Base-by-base conservation (phyloP, 2,888 invertebrate species). In the Meganola albula region DNA sequence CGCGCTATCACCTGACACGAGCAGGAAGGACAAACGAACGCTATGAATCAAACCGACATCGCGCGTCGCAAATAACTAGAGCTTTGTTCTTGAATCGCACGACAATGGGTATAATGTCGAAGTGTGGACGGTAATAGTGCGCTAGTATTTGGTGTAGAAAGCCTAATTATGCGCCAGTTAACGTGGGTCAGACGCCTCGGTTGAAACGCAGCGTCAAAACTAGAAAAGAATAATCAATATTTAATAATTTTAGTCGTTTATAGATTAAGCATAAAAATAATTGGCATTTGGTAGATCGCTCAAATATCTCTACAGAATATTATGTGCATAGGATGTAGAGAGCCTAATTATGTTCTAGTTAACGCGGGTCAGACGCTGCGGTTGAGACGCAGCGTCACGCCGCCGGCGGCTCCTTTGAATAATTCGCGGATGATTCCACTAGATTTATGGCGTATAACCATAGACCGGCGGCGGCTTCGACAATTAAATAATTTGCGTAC, bases 401-500 rank as follows among this genome's bases (percentile, higher is more conserved):
- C 26, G 60, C 27, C 26, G 60, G 70, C 82, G 82, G 82, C 66
- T 48, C 62, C 76, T 84, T 82, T 80, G 75, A 78, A 76, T 80
- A 74, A 78, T 80, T 77, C 73, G 78, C 79, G 56, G 62, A 67
- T 63, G 65, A 73, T 63, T 37, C 60, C 62, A 56, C 58, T 76
- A 78, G 83, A 84, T 84, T 84, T 83, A 83, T 78, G 73, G 72
- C 59, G 62, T 43, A 53, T 83, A 82, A 84, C 71, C 74, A 82
- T 69, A 80, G 80, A 69, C 72, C 73, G 53, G 56, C 58, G 45
- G 53, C 43, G 57, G 52, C 48, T 56, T 49, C 55, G 57, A 64
- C 80, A 80, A 80, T 83, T 80, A 82, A 80, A 78, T 68, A 66
- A 82, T 83, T 82, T 83, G 82, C 83, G 70, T 83, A 80, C 71